These are phyloP conservation scores for Myotis myotis DNA, from an alignment of 2,797 vertebrate genomes.

Conservation along the genomic window DNA sequence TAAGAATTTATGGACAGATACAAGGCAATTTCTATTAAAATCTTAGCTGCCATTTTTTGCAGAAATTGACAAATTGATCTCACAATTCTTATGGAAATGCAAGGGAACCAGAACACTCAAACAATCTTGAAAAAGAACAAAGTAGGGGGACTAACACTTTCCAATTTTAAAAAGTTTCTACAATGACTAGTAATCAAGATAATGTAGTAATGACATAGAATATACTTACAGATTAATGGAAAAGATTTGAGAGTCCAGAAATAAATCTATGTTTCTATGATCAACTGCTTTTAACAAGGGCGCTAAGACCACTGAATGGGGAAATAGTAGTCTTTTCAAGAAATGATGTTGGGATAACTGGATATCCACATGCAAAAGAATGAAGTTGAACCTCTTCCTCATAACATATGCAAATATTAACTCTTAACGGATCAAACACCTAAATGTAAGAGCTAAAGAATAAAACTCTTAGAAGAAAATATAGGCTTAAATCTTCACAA, in stretches of 20 bases:
- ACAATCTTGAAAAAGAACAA: background rate
- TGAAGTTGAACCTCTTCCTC: background rate
- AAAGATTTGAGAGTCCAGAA: background rate
- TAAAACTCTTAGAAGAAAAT: background rate
- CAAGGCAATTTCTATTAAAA: background rate
- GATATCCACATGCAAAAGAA: background rate
- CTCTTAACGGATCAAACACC: background rate
- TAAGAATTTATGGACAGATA: background rate
- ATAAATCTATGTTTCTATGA: background rate
- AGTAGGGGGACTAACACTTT: background rate
- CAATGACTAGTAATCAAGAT: background rate
- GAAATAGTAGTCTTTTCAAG: background rate
- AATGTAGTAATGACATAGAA: background rate
- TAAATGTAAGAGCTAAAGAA: background rate
- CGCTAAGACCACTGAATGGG: background rate
- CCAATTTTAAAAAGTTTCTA: background rate
- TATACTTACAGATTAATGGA: background rate
- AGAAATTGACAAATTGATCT: slow-evolving; percentile 7
- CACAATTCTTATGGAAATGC: background rate
- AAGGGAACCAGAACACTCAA: background rate
- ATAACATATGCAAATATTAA: background rate
- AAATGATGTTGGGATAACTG: slow-evolving; percentile 20
- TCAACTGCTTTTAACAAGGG: background rate
- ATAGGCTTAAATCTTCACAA: background rate
- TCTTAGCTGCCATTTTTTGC: background rate